A percentile compares a stretch with the other conserved stretches of the same genome.
Conservation (phyloP, 2,797 vertebrate species). For the Phrynocephalus forsythii region DNA sequence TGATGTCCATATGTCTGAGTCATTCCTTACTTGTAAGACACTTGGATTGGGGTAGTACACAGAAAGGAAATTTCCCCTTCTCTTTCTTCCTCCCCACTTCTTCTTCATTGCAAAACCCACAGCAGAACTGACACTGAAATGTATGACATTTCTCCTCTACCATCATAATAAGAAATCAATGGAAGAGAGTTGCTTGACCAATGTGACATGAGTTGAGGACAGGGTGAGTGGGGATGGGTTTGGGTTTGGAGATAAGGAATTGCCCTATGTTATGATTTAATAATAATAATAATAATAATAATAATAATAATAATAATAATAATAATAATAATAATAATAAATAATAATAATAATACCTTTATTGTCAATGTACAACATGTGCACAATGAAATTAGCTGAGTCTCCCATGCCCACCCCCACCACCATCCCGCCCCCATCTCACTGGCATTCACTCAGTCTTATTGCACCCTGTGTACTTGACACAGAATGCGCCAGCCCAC, state of each 20-base stretch:
- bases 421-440: too few species aligned
- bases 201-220: not conserved
- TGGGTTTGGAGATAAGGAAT: not conserved
- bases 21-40: not conserved
- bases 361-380: too few species aligned
- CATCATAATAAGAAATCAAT: not conserved
- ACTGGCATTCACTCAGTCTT: too few species aligned
- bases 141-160: not conserved
- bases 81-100: not conserved
- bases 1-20: not conserved
- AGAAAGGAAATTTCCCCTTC: not conserved
- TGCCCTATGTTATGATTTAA: not conserved
- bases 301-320: too few species aligned
- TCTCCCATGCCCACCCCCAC: too few species aligned
- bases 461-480: too few species aligned
- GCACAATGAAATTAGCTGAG: too few species aligned
- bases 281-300: too few species aligned
- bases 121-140: not conserved
- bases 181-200: not conserved
- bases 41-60: not conserved
- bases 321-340: too few species aligned
- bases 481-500: too few species aligned
- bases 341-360: too few species aligned
- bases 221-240: not conserved
- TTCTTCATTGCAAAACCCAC: not conserved